Percentiles rank a stretch among this genome's conserved stretches.
phyloP scores from a whole-genome alignment of 2,888 invertebrate genomes.

The Nemurella pictetii region DNA sequence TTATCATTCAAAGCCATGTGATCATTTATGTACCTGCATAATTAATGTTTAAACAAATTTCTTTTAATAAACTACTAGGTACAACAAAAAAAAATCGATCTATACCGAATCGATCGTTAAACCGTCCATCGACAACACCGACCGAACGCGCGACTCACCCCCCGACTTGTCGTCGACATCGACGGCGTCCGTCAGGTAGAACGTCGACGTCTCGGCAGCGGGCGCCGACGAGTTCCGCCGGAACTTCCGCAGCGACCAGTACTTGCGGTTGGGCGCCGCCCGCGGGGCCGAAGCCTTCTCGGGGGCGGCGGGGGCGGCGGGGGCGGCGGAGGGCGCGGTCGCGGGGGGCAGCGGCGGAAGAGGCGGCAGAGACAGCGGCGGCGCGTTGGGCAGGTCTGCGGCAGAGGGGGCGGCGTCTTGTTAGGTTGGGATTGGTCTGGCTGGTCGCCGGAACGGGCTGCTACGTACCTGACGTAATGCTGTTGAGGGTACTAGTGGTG shows the following conservation, averaged over 20 bases:
- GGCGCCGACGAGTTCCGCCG: constrained; percentile 59
- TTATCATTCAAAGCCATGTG: too few relatives aligned
- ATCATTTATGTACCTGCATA: too few relatives aligned
- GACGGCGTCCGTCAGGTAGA: constrained; percentile 70
- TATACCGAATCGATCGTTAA: too few relatives aligned
- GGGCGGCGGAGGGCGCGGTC: constrained; percentile 29
- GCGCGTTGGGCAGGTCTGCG: constrained; percentile 24
- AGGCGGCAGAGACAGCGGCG: constrained; percentile 1
- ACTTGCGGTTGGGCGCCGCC: constrained; percentile 49
- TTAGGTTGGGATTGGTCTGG: background rate
- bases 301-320: constrained; percentile 38
- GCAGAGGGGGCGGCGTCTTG: background rate
- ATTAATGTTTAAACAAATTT: too few relatives aligned
- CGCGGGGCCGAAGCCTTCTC: constrained; percentile 40
- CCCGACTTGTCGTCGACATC: constrained; percentile 56
- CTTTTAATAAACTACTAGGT: too few relatives aligned
- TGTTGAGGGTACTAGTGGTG: too few relatives aligned
- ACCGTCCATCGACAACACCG: too few relatives aligned
- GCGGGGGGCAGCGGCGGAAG: constrained; percentile 29
- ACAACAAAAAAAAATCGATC: too few relatives aligned
- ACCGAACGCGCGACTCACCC: too few relatives aligned
- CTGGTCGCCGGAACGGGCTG: too few relatives aligned
- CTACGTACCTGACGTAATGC: too few relatives aligned
- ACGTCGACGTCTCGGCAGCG: constrained; percentile 58
- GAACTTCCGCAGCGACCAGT: constrained; percentile 64